Percentiles rank a stretch among this genome's conserved stretches.
phyloP scores from a whole-genome alignment of 1,140 invertebrate species.

The Cecropterus lyciades region DNA sequence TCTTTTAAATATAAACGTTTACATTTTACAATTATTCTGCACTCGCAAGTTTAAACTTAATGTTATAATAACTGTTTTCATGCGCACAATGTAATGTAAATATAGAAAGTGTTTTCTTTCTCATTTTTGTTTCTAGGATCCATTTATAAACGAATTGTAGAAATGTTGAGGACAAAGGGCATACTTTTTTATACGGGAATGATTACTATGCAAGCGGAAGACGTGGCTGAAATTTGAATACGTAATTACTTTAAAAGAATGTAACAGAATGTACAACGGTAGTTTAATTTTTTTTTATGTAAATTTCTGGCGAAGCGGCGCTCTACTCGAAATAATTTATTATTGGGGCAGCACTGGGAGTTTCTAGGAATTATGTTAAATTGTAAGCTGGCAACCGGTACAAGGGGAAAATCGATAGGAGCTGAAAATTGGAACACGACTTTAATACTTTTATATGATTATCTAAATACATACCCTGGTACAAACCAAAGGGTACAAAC shows the following conservation, averaged over 20 bases:
- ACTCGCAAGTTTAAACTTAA: neutral
- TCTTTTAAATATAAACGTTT: neutral
- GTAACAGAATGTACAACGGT: constrained; percentile 22
- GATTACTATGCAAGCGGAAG: constrained; percentile 25
- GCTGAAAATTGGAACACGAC: neutral
- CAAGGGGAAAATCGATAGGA: neutral
- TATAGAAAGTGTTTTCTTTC: neutral
- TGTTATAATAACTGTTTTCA: constrained; percentile 9
- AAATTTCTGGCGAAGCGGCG: constrained; percentile 20
- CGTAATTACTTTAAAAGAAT: constrained; percentile 26
- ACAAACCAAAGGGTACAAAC: too few relatives aligned
- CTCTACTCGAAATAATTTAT: constrained; percentile 22
- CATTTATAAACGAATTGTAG: constrained; percentile 9
- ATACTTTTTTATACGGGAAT: constrained; percentile 15
- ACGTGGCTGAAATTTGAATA: constrained; percentile 14
- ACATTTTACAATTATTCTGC: neutral
- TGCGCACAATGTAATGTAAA: neutral
- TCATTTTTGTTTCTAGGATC: constrained; percentile 2
- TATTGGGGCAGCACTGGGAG: constrained; percentile 10
- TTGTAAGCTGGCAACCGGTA: neutral
- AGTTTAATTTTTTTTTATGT: constrained; percentile 23
- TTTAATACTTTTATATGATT: neutral
- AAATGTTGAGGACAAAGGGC: constrained; percentile 10
- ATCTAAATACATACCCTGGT: too few relatives aligned
- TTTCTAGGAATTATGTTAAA: constrained; percentile 28